Percentiles rank a stretch among this genome's conserved stretches.
Evolutionary conservation across 2,888 invertebrate genomes (phyloP).

Genomic region (Plagodis pulveraria): DNA sequence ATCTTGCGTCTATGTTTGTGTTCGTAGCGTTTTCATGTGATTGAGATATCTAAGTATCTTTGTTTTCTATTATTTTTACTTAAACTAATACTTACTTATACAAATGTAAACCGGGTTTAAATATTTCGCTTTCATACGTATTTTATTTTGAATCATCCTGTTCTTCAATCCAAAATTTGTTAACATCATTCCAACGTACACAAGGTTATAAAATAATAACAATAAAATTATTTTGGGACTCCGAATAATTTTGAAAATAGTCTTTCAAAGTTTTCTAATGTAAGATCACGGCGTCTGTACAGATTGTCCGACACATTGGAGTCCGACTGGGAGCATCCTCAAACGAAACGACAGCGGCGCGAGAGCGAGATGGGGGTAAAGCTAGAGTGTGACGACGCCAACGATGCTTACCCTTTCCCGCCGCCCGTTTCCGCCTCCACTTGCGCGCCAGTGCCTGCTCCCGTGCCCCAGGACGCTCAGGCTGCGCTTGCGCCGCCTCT

Average conservation of each 20-base stretch:
- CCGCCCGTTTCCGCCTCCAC: slow-evolving; percentile 57
- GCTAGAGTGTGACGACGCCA: slow-evolving; percentile 89
- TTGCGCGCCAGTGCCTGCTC: slow-evolving; percentile 65
- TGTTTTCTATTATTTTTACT: slow-evolving; percentile 5
- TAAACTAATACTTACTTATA: background rate
- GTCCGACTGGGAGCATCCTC: slow-evolving; percentile 76
- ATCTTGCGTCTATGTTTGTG: slow-evolving; percentile 11
- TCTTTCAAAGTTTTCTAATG: slow-evolving; percentile 38
- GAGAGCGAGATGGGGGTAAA: slow-evolving; percentile 88
- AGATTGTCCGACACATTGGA: slow-evolving; percentile 78
- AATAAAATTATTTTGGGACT: background rate
- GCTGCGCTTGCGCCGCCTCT: slow-evolving; percentile 43
- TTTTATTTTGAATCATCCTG: no score
- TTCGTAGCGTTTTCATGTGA: slow-evolving; percentile 5
- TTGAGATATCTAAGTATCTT: background rate
- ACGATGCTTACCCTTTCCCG: slow-evolving; percentile 88
- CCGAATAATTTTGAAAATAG: background rate
- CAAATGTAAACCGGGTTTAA: no score
- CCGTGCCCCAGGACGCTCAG: slow-evolving; percentile 46
- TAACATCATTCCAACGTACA: slow-evolving; percentile 7
- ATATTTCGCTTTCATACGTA: no score
- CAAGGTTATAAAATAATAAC: slow-evolving; percentile 1
- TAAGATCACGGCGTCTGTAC: slow-evolving; percentile 58
- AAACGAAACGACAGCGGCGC: slow-evolving; percentile 81
- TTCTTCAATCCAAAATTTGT: no score